Conservation (phyloP, 2,888 invertebrate species). For the Microchrysa polita region DNA sequence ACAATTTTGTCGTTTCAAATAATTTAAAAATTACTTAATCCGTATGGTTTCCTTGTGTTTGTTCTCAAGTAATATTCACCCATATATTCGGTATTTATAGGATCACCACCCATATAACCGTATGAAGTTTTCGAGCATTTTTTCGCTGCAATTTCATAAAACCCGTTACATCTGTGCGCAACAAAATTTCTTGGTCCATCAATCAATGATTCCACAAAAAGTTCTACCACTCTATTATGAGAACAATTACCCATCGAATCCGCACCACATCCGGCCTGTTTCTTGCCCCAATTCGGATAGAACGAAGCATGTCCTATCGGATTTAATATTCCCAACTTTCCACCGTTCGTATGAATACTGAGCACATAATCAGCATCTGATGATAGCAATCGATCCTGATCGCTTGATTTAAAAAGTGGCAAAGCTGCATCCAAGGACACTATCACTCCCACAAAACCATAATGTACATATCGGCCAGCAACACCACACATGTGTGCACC, state of each 20-base stretch:
- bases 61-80: slow-evolving; percentile 60
- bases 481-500: slow-evolving; percentile 62
- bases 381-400: slow-evolving; percentile 58
- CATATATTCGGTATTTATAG: slow-evolving; percentile 53
- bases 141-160: slow-evolving; percentile 22
- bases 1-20: too few relatives aligned
- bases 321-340: slow-evolving; percentile 57
- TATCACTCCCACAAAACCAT: slow-evolving; percentile 57
- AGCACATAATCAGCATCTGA: slow-evolving; percentile 62
- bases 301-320: slow-evolving; percentile 62
- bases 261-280: slow-evolving; percentile 56
- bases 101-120: slow-evolving; percentile 59
- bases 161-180: slow-evolving; percentile 33
- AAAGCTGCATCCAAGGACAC: slow-evolving; percentile 63
- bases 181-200: slow-evolving; percentile 17
- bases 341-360: slow-evolving; percentile 61
- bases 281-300: slow-evolving; percentile 61
- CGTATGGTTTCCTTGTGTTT: slow-evolving; percentile 55
- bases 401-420: slow-evolving; percentile 56
- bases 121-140: slow-evolving; percentile 23
- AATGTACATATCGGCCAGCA: slow-evolving; percentile 57
- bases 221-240: slow-evolving; percentile 58
- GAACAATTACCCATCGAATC: slow-evolving; percentile 56
- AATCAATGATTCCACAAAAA: slow-evolving; percentile 60
- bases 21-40: slow-evolving; percentile 52